Evolutionary conservation across 2,797 vertebrate genomes (phyloP).

Genomic region (Alcedo quadribrachys): DNA sequence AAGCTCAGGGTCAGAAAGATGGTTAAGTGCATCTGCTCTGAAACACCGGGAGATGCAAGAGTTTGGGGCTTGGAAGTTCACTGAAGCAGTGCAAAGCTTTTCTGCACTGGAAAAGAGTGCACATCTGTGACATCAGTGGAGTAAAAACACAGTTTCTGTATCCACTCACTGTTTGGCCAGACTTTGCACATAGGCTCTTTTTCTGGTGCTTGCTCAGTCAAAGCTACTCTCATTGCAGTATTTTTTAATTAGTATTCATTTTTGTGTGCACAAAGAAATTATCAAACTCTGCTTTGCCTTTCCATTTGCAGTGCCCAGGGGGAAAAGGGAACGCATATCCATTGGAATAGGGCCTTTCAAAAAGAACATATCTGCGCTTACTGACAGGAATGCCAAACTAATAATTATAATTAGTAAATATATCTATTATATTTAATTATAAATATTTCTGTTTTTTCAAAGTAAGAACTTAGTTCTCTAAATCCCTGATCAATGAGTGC

Average conservation of each 20-base stretch:
- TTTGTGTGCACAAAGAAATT: background rate
- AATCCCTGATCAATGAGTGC: background rate
- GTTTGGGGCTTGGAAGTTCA: background rate
- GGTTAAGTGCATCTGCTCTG: background rate
- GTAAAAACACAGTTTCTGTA: background rate
- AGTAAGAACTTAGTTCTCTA: background rate
- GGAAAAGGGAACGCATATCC: background rate
- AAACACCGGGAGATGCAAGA: background rate
- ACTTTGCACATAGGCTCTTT: background rate
- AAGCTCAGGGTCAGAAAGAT: background rate
- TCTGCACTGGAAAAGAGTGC: background rate
- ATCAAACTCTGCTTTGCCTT: background rate
- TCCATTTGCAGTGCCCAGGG: background rate
- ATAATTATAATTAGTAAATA: background rate
- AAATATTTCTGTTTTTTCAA: background rate
- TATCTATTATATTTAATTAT: too few relatives aligned
- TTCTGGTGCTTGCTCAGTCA: background rate
- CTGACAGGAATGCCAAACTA: background rate
- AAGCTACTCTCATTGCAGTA: background rate
- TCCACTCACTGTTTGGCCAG: background rate
- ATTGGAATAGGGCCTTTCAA: background rate
- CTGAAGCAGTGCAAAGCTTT: background rate
- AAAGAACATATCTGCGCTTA: background rate
- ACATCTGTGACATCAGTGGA: background rate
- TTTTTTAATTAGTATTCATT: background rate